A percentile compares a stretch with the other conserved stretches of the same genome.
These are phyloP conservation scores for Equus przewalskii DNA, from an alignment of 2,113 vertebrate genomes.

Conservation along the genomic window DNA sequence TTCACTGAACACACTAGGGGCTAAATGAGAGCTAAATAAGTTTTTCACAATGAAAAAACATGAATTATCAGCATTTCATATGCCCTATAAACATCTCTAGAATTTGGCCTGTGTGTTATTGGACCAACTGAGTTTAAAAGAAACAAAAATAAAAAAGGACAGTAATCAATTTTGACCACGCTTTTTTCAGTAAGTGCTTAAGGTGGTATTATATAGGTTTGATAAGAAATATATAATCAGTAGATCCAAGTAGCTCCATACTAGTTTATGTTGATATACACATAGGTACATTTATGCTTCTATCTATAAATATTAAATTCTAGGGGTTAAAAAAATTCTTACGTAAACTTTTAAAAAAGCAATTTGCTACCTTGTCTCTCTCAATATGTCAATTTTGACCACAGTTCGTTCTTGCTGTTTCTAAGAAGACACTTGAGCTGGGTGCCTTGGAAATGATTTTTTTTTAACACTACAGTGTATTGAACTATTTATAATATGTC, in stretches of 20 bases:
- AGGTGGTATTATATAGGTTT: neutral
- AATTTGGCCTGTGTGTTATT: constrained; percentile 48
- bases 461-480: constrained; percentile 37
- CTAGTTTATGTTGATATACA: constrained; percentile 61
- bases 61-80: constrained; percentile 64
- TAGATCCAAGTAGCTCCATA: constrained; percentile 57
- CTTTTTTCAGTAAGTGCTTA: constrained; percentile 57
- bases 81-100: constrained; percentile 45
- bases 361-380: constrained; percentile 56
- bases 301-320: constrained; percentile 69
- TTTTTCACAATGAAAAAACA: constrained; percentile 63
- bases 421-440: constrained; percentile 59
- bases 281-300: constrained; percentile 38
- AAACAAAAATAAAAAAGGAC: constrained; percentile 41
- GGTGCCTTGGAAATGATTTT: constrained; percentile 61
- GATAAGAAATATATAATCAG: constrained; percentile 55
- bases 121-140: constrained; percentile 13
- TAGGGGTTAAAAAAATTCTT: constrained; percentile 64
- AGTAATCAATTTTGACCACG: constrained; percentile 38
- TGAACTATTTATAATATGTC: constrained; percentile 59
- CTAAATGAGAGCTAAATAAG: constrained; percentile 67
- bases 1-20: constrained; percentile 26
- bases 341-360: constrained; percentile 72
- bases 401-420: constrained; percentile 61
- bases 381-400: constrained; percentile 61